Evolutionary conservation across 1,140 invertebrate species (phyloP), one percentile per base, ranked within the genome.

Genomic region (Drosophila albomicans): DNA sequence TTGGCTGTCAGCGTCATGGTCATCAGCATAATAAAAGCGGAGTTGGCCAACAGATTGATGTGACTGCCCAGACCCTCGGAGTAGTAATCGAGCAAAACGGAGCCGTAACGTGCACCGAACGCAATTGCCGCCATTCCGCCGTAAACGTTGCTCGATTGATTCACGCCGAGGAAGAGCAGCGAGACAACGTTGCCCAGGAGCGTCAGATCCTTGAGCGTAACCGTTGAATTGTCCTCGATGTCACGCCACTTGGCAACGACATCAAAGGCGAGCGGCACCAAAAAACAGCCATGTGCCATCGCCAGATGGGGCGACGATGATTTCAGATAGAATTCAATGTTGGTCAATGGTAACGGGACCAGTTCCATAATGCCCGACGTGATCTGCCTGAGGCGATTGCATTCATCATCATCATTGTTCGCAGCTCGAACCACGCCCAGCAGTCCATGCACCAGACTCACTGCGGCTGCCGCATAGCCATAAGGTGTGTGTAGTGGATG

Each of bases 181-280:
- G 91, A 92, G 0, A 92, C 81, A 5, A 91, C 76, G 57, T 91
- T 91, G 5, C 91, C 91, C 51, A 91, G 56, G 20, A 92, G 62
- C 0, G 87, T 91, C 1, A 92, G 68, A 38, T 92, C 91, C 72
- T 91, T 91, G 1, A 92, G 63, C 0, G 89, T 79, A 0, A 73
- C 71, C 11, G 78, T 89, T 3, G 79, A 66, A 3, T 13, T 75
- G 15, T 91, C 81, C 48, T 91, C 82, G 13, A 25, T 62, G 10
- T 88, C 90, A 11, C 15, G 45, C 20, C 77, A 41, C n/a, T 86
- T 86, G 35, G 73, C 59, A n/a, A 72, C 3, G 15, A 91, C 1
- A 74, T 91, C 87, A 5, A 82, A 91, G 32, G 45, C 58, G 1
- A 92, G 52, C 0, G 91, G 91, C 25, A 92, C 74, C 20, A 91